phyloP scores from a whole-genome alignment of 2,113 vertebrate species.

The Garra rufa region DNA sequence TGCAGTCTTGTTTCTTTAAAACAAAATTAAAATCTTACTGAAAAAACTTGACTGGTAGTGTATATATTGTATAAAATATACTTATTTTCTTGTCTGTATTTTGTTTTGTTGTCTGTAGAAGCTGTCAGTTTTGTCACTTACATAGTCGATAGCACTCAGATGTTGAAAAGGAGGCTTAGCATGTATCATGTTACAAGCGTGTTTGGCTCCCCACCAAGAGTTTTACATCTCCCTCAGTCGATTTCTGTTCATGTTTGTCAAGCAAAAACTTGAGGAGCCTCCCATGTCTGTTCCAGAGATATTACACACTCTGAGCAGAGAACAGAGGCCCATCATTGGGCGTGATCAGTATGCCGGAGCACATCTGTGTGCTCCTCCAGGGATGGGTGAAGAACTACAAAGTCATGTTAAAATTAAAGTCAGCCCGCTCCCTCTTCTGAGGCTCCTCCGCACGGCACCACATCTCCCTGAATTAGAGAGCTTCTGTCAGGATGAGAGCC shows the following conservation, averaged over 20 bases:
- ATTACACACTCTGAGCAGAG: conserved; percentile 50
- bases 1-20: no score
- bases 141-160: not conserved
- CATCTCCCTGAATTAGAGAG: conserved; percentile 65
- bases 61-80: not conserved
- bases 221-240: conserved; percentile 38
- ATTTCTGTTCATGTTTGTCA: conserved; percentile 57
- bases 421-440: conserved; percentile 59
- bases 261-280: conserved; percentile 47
- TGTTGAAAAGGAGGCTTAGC: conserved; percentile 5
- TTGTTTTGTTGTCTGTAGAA: not conserved
- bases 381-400: conserved; percentile 65
- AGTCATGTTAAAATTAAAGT: conserved; percentile 69
- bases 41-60: no score
- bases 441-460: conserved; percentile 52
- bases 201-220: conserved; percentile 22
- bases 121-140: conserved; percentile 44
- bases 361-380: conserved; percentile 59
- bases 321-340: conserved; percentile 62
- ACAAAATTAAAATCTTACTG: no score
- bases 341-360: conserved; percentile 59
- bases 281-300: conserved; percentile 45
- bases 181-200: conserved; percentile 3
- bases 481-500: conserved; percentile 61
- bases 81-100: not conserved